Evolutionary conservation across 2,888 invertebrate species (phyloP).

Genomic region (Eupithecia tripunctaria): DNA sequence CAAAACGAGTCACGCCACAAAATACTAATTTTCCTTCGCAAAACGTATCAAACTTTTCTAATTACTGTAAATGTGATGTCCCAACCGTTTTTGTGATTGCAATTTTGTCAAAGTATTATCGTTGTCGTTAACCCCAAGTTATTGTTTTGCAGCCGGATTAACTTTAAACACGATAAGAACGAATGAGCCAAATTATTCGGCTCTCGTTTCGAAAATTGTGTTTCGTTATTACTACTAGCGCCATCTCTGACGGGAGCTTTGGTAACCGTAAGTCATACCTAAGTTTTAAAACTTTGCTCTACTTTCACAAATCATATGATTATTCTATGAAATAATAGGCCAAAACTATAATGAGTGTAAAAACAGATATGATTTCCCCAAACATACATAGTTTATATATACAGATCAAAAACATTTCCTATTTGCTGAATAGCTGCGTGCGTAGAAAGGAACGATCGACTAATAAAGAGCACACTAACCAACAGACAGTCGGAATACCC

Average conservation of each 20-base stretch:
- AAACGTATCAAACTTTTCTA: conserved; percentile 80
- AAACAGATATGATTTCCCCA: neutral
- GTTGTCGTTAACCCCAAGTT: conserved; percentile 49
- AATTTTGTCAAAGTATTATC: conserved; percentile 57
- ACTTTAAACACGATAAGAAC: conserved; percentile 26
- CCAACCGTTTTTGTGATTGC: conserved; percentile 66
- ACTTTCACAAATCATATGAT: neutral
- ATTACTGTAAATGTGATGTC: conserved; percentile 76
- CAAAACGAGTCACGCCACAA: conserved; percentile 73
- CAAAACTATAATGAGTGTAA: neutral
- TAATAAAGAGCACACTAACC: conserved; percentile 41
- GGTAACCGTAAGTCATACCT: neutral
- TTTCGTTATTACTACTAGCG: conserved; percentile 14
- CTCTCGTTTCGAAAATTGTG: conserved; percentile 4
- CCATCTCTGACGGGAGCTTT: conserved; percentile 21
- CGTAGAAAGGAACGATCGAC: conserved; percentile 24
- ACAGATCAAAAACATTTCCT: neutral
- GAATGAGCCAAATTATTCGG: conserved; percentile 8
- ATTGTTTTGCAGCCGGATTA: conserved; percentile 41
- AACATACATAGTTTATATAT: neutral
- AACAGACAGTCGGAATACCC: conserved; percentile 45
- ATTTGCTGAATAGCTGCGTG: conserved; percentile 5
- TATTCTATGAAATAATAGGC: neutral
- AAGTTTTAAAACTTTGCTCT: neutral
- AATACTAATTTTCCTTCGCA: conserved; percentile 77